Conservation (phyloP, 2,113 vertebrate genomes). For the Scytalopus superciliaris region DNA sequence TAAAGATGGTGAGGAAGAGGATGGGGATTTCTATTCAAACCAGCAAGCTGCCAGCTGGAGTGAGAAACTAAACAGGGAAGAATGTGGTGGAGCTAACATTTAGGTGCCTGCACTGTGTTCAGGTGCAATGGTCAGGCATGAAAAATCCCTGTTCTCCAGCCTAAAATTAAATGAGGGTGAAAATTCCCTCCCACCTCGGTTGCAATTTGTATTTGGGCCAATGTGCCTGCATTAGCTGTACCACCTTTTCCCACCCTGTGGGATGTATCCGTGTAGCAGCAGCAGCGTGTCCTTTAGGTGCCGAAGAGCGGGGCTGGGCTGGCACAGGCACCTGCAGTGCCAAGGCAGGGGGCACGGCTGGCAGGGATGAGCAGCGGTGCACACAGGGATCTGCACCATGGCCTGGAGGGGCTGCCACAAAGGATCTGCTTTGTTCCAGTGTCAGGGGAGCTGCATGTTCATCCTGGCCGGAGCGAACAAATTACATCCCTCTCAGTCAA, state of each 20-base stretch:
- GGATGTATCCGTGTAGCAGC: background rate
- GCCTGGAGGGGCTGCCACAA: background rate
- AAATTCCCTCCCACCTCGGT: background rate
- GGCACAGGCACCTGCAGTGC: background rate
- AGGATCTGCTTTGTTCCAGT: background rate
- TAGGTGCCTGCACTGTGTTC: background rate
- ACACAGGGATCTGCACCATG: fast-evolving
- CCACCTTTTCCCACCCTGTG: fast-evolving
- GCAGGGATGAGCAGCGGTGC: background rate
- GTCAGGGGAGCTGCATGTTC: fast-evolving
- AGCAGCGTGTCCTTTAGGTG: fast-evolving
- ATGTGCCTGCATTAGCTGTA: background rate
- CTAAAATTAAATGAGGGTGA: background rate
- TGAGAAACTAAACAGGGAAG: background rate
- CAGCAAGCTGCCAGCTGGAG: background rate
- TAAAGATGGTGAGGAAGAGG: background rate
- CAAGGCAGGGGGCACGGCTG: fast-evolving
- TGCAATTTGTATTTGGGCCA: background rate
- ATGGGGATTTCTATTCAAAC: background rate
- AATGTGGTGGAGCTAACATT: background rate
- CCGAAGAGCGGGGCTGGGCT: background rate
- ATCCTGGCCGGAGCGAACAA: background rate
- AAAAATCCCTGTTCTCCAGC: background rate
- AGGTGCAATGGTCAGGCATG: no score
- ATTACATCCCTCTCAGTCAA: background rate